Conservation (phyloP, 1,140 invertebrate species). For the Battus philenor region DNA sequence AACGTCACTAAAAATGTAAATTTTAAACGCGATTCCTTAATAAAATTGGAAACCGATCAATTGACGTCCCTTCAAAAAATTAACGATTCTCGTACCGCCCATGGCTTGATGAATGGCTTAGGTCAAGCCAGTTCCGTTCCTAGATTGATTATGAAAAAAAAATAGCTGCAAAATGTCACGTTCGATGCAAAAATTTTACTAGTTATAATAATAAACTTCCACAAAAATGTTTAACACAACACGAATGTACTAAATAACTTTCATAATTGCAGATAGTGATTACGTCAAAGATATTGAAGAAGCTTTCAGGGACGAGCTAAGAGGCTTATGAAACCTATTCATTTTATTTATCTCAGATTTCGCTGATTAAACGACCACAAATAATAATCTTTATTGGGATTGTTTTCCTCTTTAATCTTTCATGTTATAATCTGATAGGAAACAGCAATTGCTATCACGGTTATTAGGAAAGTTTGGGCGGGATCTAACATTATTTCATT, state of each 20-base stretch:
- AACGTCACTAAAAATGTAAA: conserved; percentile 16
- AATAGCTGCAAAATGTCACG: conserved; percentile 1
- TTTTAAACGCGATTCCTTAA: conserved; percentile 7
- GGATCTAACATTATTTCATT: no score
- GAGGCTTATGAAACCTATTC: conserved; percentile 13
- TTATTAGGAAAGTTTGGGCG: no score
- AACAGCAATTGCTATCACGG: no score
- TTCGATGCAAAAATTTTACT: no score
- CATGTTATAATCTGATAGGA: neutral
- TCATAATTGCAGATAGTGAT: no score
- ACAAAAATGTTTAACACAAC: no score
- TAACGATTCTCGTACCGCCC: conserved; percentile 13
- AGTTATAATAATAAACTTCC: no score
- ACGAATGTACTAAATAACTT: no score
- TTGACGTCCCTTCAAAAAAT: conserved; percentile 18
- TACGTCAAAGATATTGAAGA: conserved; percentile 9
- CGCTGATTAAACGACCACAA: neutral
- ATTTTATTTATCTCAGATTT: conserved; percentile 13
- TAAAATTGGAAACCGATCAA: conserved; percentile 13
- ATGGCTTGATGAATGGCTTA: conserved; percentile 15
- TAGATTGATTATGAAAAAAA: conserved; percentile 14
- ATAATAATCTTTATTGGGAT: neutral
- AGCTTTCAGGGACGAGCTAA: conserved; percentile 6
- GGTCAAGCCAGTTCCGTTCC: conserved; percentile 12
- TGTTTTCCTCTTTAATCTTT: neutral